Percentiles rank a stretch among this genome's conserved stretches.
Conservation (phyloP, 2,888 invertebrate genomes). For the Acanthosepion pharaonis region DNA sequence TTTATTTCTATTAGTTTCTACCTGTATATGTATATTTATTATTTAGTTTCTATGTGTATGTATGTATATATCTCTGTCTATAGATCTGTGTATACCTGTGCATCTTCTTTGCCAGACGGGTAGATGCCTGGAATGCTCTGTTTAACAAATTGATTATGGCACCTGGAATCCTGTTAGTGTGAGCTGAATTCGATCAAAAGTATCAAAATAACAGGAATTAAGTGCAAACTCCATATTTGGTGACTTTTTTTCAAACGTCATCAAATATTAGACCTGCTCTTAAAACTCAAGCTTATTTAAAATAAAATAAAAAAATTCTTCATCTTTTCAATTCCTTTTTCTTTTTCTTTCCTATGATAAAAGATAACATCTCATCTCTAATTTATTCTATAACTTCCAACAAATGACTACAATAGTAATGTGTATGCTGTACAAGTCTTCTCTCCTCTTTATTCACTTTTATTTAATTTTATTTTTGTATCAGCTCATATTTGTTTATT, state of each 20-base stretch:
- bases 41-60: background rate
- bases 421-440: background rate
- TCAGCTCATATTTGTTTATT: background rate
- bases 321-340: background rate
- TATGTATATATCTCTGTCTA: background rate
- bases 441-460: background rate
- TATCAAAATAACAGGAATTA: background rate
- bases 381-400: background rate
- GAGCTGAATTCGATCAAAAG: slow-evolving; percentile 33
- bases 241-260: background rate
- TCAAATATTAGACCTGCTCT: slow-evolving; percentile 6
- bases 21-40: background rate
- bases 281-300: background rate
- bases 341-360: background rate
- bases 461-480: background rate
- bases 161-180: slow-evolving; percentile 17
- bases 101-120: background rate
- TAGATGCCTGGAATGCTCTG: slow-evolving; percentile 5
- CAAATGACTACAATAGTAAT: slow-evolving; percentile 14
- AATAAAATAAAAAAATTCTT: background rate
- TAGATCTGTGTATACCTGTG: background rate
- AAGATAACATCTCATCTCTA: background rate
- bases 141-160: slow-evolving; percentile 33
- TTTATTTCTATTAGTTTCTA: background rate
- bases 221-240: slow-evolving; percentile 17